phyloP scores from a whole-genome alignment of 2,113 vertebrate species.

The Sinosuthora webbiana region DNA sequence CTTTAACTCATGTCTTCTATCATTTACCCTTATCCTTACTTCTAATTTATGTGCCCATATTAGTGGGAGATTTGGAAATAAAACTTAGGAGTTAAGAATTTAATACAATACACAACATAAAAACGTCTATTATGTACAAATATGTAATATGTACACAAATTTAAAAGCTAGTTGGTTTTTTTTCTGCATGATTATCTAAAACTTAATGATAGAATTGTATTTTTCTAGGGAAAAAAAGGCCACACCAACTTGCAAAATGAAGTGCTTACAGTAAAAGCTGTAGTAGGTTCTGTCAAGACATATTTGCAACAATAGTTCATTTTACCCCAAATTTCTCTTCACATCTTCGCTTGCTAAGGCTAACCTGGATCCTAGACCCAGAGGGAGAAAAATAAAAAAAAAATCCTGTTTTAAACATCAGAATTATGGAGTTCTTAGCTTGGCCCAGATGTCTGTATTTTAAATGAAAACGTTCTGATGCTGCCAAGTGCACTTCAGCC shows the following conservation, averaged over 20 bases:
- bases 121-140: background rate
- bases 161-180: background rate
- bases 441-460: background rate
- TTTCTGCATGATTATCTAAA: background rate
- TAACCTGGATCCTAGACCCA: background rate
- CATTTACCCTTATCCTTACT: background rate
- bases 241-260: background rate
- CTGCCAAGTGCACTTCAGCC: background rate
- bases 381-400: background rate
- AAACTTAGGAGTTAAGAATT: background rate
- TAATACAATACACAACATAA: accelerated
- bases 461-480: background rate
- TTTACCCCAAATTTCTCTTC: background rate
- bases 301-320: background rate
- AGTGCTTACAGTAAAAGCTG: background rate
- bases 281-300: background rate
- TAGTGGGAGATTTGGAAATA: background rate
- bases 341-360: background rate
- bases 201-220: background rate
- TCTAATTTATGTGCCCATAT: background rate
- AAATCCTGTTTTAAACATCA: background rate
- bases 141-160: background rate
- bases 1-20: background rate
- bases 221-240: background rate
- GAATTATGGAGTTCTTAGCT: background rate